Evolutionary conservation across 1,140 invertebrate species (phyloP).

Genomic region (Aphidius ervi): DNA sequence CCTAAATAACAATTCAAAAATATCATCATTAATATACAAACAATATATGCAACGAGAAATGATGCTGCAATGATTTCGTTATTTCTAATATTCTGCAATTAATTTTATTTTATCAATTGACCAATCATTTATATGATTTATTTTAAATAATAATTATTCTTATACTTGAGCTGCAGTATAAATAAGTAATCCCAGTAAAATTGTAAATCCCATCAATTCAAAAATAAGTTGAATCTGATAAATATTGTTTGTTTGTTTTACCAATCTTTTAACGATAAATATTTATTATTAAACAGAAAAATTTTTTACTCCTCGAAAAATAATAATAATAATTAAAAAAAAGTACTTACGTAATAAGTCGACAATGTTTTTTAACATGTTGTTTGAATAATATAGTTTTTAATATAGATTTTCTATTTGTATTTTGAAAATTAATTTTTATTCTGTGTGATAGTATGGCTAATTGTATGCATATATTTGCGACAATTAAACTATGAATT

Average conservation of each 20-base stretch:
- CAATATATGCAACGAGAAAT: not conserved
- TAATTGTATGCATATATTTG: slow-evolving; percentile 4
- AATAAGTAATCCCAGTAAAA: not conserved
- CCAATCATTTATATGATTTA: no score
- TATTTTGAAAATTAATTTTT: not conserved
- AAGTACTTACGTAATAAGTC: not conserved
- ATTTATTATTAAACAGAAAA: no score
- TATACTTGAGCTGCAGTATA: no score
- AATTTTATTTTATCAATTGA: not conserved
- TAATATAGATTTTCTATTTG: not conserved
- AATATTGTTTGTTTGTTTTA: not conserved
- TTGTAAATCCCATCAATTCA: not conserved
- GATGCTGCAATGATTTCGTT: not conserved
- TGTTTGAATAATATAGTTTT: not conserved
- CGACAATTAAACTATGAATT: not conserved
- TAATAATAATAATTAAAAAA: no score
- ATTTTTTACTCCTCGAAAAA: no score
- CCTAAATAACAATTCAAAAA: not conserved
- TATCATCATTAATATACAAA: not conserved
- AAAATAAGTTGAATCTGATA: not conserved
- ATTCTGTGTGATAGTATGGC: slow-evolving; percentile 1
- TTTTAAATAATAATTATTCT: no score
- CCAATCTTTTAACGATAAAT: no score
- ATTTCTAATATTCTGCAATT: not conserved
- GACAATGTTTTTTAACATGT: not conserved